Conservation (phyloP, 2,113 vertebrate species). For the Bombycilla garrulus region DNA sequence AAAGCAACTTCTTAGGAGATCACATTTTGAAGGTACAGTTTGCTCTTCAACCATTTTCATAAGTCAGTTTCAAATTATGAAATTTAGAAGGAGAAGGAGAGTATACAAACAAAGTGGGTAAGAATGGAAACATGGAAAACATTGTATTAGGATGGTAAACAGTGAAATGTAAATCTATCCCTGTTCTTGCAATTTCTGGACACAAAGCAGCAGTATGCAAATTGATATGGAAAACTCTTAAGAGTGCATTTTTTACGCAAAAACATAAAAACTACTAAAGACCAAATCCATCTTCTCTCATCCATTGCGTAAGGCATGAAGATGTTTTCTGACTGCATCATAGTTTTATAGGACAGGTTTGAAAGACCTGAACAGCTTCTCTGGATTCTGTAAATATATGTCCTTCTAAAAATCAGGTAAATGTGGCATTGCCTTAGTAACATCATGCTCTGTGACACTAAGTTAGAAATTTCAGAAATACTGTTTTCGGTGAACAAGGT, state of each 20-base stretch:
- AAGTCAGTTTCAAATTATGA: not conserved
- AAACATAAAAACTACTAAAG: too few species aligned
- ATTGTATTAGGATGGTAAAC: conserved; percentile 17
- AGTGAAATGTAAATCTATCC: not conserved
- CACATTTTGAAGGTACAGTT: not conserved
- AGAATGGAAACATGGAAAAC: conserved; percentile 1
- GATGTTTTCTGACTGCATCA: not conserved
- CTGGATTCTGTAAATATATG: not conserved
- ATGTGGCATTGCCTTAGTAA: not conserved
- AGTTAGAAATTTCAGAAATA: not conserved
- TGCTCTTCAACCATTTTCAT: not conserved
- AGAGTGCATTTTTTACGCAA: not conserved
- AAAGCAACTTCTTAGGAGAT: not conserved
- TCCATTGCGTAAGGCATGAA: not conserved
- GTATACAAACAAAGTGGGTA: not conserved
- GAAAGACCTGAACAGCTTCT: not conserved
- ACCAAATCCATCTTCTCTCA: not conserved
- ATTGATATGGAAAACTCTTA: not conserved
- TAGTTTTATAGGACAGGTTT: not conserved
- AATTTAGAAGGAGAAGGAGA: not conserved
- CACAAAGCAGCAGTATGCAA: not conserved
- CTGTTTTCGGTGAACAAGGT: not conserved
- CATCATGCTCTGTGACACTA: not conserved
- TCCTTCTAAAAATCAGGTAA: conserved; percentile 26
- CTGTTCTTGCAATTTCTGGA: not conserved